phyloP scores from a whole-genome alignment of 92 coral and sea anemone genomes.

The Desmophyllum pertusum region DNA sequence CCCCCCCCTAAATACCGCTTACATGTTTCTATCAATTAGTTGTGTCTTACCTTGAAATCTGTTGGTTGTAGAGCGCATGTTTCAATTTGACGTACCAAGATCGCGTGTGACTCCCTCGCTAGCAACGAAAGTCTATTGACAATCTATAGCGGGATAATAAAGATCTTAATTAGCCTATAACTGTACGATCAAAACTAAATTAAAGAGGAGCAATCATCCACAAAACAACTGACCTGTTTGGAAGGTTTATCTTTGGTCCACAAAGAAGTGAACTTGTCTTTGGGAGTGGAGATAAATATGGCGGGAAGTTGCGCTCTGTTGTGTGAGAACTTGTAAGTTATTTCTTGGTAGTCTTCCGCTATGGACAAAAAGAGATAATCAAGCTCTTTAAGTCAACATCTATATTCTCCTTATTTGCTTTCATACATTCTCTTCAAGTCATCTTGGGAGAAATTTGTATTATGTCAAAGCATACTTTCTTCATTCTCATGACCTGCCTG shows the following conservation, averaged over 20 bases:
- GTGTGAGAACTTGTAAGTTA: constrained; percentile 76
- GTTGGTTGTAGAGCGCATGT: constrained; percentile 37
- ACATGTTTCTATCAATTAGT: neutral
- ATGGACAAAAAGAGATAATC: neutral
- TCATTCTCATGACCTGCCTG: neutral
- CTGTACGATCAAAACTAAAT: neutral
- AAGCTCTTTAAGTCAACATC: neutral
- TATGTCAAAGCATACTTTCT: neutral
- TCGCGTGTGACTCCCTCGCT: constrained; percentile 73
- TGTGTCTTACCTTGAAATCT: constrained; percentile 78
- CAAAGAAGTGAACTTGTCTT: constrained; percentile 75
- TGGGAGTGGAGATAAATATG: constrained; percentile 84
- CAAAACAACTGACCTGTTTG: constrained; percentile 57
- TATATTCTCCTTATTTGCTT: neutral
- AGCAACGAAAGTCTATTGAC: constrained; percentile 66
- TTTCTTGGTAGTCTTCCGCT: constrained; percentile 86
- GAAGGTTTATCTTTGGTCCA: constrained; percentile 92
- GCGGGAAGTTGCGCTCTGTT: constrained; percentile 88
- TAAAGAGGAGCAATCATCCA: neutral
- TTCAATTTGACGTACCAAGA: constrained; percentile 64
- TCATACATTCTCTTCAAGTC: neutral
- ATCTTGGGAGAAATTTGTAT: neutral
- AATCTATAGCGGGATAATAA: constrained; percentile 51
- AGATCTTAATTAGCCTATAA: neutral
- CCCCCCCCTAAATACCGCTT: no score